Base-by-base conservation (phyloP, 1,140 invertebrate genomes). In the Papilio glaucus region DNA sequence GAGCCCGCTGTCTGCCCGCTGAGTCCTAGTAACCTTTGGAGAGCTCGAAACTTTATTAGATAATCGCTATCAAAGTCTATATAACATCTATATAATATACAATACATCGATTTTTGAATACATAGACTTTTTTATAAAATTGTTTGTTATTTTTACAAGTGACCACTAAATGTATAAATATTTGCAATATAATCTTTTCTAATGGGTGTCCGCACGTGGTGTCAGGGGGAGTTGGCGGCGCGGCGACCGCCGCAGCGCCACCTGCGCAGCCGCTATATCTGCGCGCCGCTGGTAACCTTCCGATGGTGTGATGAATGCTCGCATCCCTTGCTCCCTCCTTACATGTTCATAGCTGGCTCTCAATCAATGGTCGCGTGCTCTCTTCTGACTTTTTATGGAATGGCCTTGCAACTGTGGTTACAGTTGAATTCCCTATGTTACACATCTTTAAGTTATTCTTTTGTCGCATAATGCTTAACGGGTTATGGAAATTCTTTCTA, bases 251-350 rank as follows among this genome's bases (percentile, higher is more conserved):
- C 72, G 76, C 79, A 86, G 72, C 90, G 90, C 68, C 76, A 82
- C 79, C 90, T 87, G 75, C 90, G 90, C 86, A 82, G 88, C 83
- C 88, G 89, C 80, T 92, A 92, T 88, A 92, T 92, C 79, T 88
- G 90, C 69, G 82, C 90, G 77, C 90, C 90, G 21, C 84, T 84
- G 90, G 90, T 92, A 92, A 92, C 72, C 85, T 91, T 91, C 78
- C 88, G 90, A 92, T 92, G 88, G 90, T 91, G 89, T 90, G 88
- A 92, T 89, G 77, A 78, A 77, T 78, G 78, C 77, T 60, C 41
- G 63, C 70, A 69, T 67, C 26, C 61, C 71, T 70, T 62, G 72
- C 65, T 72, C 69, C 70, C 42, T 26, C 38, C 71, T 33, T 68
- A 63, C 60, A 73, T 15, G 60, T 33, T 53, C 72, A 74, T 41